Conservation (phyloP, 1,140 invertebrate genomes). For the Drosophila mayri region DNA sequence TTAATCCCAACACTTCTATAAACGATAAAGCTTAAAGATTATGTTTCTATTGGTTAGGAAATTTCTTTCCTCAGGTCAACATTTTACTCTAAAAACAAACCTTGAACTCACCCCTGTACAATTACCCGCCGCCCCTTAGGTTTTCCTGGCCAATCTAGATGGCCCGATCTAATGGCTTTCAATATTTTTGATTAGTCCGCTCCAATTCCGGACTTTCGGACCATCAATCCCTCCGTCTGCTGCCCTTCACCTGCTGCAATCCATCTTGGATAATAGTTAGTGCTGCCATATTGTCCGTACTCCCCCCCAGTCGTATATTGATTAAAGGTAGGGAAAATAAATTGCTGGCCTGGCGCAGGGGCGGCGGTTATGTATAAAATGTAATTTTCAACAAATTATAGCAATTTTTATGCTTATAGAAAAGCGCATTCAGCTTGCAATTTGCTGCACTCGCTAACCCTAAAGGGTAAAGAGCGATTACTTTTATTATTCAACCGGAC, state of each 20-base stretch:
- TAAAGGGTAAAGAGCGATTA: conserved; percentile 84
- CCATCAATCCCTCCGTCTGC: conserved; percentile 9
- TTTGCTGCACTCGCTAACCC: conserved; percentile 80
- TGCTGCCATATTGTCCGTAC: conserved; percentile 44
- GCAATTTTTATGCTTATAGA: conserved; percentile 84
- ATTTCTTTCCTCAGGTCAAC: background rate
- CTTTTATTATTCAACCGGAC: conserved; percentile 76
- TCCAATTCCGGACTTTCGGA: conserved; percentile 48
- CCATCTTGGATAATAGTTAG: conserved; percentile 76
- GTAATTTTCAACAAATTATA: conserved; percentile 84
- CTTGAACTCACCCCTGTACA: conserved; percentile 29
- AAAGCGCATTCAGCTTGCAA: conserved; percentile 74
- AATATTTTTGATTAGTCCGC: conserved; percentile 46
- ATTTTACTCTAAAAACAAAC: background rate
- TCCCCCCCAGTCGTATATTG: conserved; percentile 62
- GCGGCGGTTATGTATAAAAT: conserved; percentile 77
- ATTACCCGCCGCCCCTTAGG: conserved; percentile 6
- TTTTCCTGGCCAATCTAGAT: conserved; percentile 29
- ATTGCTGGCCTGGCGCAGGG: conserved; percentile 4
- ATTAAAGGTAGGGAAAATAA: conserved; percentile 61
- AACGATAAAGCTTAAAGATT: background rate
- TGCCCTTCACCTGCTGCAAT: conserved; percentile 54
- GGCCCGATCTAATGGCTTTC: conserved; percentile 42
- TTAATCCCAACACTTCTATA: conserved; percentile 1
- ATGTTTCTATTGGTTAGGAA: background rate